These are phyloP conservation scores for Plodia interpunctella DNA, from an alignment of 1,140 invertebrate species.

Conservation along the genomic window DNA sequence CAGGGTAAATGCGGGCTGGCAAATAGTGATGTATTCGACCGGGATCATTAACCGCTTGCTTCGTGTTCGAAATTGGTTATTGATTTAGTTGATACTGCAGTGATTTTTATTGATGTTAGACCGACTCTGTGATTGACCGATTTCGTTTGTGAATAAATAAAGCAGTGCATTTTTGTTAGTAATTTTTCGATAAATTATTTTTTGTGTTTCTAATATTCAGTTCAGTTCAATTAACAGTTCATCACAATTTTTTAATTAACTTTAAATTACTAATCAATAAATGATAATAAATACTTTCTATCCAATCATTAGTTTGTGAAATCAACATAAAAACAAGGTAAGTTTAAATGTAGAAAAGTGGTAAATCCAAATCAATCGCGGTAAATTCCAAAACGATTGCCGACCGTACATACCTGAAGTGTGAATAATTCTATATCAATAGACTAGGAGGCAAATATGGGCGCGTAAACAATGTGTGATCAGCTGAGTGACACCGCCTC, in stretches of 20 bases:
- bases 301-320: no score
- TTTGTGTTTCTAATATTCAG: no score
- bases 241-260: no score
- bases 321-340: no score
- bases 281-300: no score
- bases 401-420: not conserved
- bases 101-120: not conserved
- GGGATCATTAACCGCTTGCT: not conserved
- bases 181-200: no score
- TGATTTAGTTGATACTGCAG: not conserved
- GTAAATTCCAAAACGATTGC: not conserved
- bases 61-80: not conserved
- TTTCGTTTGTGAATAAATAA: not conserved
- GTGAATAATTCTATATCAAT: not conserved
- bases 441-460: not conserved
- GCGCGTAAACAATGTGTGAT: not conserved
- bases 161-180: not conserved
- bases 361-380: no score
- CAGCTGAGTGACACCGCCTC: not conserved
- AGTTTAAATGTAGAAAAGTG: no score
- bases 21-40: conserved; percentile 7
- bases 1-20: conserved; percentile 1
- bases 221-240: no score
- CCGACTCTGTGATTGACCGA: not conserved
- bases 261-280: no score